phyloP scores from a whole-genome alignment of 1,140 invertebrate species.

The Drosophila chauvacae region DNA sequence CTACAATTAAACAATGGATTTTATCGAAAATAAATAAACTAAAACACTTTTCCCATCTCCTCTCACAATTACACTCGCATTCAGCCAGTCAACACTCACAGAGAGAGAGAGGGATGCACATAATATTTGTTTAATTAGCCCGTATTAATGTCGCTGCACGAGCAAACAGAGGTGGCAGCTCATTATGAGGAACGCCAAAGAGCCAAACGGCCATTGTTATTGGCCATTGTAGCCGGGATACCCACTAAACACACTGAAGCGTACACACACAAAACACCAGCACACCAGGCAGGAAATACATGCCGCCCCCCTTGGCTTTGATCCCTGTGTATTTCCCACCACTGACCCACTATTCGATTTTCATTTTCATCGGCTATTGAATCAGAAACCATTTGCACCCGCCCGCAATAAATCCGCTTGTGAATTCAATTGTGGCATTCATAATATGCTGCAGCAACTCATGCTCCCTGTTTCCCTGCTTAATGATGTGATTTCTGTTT shows the following conservation, averaged over 20 bases:
- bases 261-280: background rate
- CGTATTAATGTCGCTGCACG: conserved; percentile 74
- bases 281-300: background rate
- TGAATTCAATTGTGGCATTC: conserved; percentile 52
- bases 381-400: conserved; percentile 47
- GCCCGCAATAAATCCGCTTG: conserved; percentile 58
- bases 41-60: background rate
- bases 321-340: conserved; percentile 1
- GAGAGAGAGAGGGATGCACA: conserved; percentile 8
- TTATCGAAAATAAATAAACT: background rate
- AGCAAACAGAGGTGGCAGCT: conserved; percentile 69
- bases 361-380: conserved; percentile 58
- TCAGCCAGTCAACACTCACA: background rate
- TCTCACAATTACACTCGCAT: background rate
- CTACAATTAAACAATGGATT: background rate
- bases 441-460: conserved; percentile 29
- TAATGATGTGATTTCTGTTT: conserved; percentile 70
- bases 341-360: conserved; percentile 54
- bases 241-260: conserved; percentile 30
- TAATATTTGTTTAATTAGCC: conserved; percentile 80
- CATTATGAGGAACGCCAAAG: conserved; percentile 49
- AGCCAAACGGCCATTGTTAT: conserved; percentile 42
- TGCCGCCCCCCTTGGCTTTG: background rate
- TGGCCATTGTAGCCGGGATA: conserved; percentile 25
- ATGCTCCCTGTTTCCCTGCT: conserved; percentile 16